Base-by-base conservation (phyloP, 2,113 vertebrate genomes). In the Syngnathoides biaculeatus region DNA sequence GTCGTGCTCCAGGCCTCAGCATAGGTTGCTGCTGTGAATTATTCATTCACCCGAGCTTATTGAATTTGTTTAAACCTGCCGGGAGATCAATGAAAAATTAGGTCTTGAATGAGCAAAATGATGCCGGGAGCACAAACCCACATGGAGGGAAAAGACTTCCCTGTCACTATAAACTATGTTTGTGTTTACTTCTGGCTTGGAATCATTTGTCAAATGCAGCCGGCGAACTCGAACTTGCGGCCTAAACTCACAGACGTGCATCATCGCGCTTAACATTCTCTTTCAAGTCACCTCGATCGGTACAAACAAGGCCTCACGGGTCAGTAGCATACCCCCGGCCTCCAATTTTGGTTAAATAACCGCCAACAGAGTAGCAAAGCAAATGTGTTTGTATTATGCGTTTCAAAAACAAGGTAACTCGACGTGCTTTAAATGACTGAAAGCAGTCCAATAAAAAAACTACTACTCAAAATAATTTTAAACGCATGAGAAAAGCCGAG, bases 61-160 rank as follows among this genome's bases (percentile, higher is more conserved):
- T 24, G 39, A 42, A 62, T 42, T 42, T 62, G 19, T 62, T 62
- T 42, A 42, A 62, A 42, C 38, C 59, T 62, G 59, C 39, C 38
- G 59, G 59, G 39, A 61, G 59, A 40, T 61, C 38, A 61, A n/a
- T 42, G 59, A 40, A 62, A 24, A 40, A 22, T 42, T 14, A 40
- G 38, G 59, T 42, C 59, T 62, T 40, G 58, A 20, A 39, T n/a
- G 39, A 40, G 58, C 58, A 39, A 60, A 60, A 22, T 17, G 39
- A 24, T 43, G 59, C 39, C 13, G n/a, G 12, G 13, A 24, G 39
- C 55, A 19, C 55, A 57, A 35, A 57, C 13, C 26, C 55, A 43
- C 39, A 60, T 9, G 17, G 19, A 11, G 57, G 27, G 8, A 59
- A 35, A 39, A n/a, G 35, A 59, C 58, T 57, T 57, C 15, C 15